Evolutionary conservation across 2,113 vertebrate species (phyloP).

Genomic region (Prochilodus magdalenae): DNA sequence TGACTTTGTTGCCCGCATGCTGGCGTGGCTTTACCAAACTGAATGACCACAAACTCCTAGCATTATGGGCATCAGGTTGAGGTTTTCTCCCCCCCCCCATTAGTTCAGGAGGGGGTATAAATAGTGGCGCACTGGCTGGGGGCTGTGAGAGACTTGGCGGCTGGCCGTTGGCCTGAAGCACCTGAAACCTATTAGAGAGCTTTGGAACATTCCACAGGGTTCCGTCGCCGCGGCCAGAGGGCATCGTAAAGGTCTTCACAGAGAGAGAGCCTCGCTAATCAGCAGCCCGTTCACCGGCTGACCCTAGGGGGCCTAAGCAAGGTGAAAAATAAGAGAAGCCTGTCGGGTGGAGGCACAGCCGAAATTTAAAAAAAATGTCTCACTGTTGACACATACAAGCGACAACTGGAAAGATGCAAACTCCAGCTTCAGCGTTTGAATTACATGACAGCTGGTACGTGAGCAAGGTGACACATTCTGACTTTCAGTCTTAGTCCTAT

Average conservation of each 20-base stretch:
- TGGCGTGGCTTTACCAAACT: background rate
- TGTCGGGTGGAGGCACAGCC: constrained; percentile 28
- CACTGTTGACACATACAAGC: background rate
- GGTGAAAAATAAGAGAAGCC: constrained; percentile 65
- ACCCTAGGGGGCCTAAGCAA: constrained; percentile 63
- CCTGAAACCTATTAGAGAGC: constrained; percentile 82
- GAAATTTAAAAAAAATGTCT: constrained; percentile 28
- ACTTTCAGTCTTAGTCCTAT: background rate
- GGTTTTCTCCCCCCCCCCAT: constrained; percentile 8
- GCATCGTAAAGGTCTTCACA: constrained; percentile 78
- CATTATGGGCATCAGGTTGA: constrained; percentile 43
- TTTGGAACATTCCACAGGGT: constrained; percentile 81
- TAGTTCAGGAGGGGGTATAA: constrained; percentile 61
- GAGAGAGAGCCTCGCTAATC: constrained; percentile 60
- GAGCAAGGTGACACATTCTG: background rate
- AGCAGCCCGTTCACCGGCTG: constrained; percentile 53
- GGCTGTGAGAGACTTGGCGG: constrained; percentile 61
- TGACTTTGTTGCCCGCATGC: background rate
- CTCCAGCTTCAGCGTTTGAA: background rate
- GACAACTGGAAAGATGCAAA: background rate
- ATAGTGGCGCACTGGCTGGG: constrained; percentile 61
- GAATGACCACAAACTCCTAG: background rate
- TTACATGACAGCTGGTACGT: background rate
- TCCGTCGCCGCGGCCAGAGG: constrained; percentile 77
- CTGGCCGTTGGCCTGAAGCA: constrained; percentile 76